Conservation (phyloP, 2,113 vertebrate species). For the Castor canadensis region DNA sequence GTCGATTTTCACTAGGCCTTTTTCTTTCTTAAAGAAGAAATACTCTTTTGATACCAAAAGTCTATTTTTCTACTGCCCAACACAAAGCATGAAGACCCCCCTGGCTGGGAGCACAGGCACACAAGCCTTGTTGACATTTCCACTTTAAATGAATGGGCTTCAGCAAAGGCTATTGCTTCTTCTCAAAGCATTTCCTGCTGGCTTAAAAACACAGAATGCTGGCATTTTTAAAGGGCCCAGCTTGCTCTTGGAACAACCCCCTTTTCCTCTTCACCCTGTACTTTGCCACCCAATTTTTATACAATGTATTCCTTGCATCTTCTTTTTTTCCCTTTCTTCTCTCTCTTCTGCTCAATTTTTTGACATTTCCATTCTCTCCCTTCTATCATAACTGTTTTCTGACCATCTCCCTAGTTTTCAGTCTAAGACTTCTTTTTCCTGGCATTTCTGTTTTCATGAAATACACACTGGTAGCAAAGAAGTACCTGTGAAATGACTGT, state of each 20-base stretch:
- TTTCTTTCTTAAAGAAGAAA: not conserved
- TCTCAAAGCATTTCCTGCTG: conserved; percentile 51
- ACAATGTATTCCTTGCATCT: not conserved
- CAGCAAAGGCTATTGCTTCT: conserved; percentile 19
- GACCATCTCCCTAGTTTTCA: not conserved
- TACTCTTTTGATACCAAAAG: not conserved
- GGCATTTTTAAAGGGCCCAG: not conserved
- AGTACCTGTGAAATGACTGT: not conserved
- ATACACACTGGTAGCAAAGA: not conserved
- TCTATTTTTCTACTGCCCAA: not conserved
- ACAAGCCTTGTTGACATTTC: conserved; percentile 36
- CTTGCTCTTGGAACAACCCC: not conserved
- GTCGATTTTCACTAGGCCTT: conserved; percentile 40
- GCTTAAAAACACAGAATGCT: conserved; percentile 12
- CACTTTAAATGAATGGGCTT: conserved; percentile 12
- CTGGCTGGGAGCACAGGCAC: not conserved
- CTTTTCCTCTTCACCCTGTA: not conserved
- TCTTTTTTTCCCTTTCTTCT: not conserved
- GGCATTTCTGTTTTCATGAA: not conserved
- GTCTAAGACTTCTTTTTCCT: conserved; percentile 4
- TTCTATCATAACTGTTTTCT: not conserved
- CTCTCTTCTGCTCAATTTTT: not conserved
- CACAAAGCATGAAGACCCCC: not conserved
- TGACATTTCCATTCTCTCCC: conserved; percentile 14
- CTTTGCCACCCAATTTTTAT: not conserved